Evolutionary conservation across 2,797 vertebrate genomes (phyloP).

Genomic region (Carapus acus): DNA sequence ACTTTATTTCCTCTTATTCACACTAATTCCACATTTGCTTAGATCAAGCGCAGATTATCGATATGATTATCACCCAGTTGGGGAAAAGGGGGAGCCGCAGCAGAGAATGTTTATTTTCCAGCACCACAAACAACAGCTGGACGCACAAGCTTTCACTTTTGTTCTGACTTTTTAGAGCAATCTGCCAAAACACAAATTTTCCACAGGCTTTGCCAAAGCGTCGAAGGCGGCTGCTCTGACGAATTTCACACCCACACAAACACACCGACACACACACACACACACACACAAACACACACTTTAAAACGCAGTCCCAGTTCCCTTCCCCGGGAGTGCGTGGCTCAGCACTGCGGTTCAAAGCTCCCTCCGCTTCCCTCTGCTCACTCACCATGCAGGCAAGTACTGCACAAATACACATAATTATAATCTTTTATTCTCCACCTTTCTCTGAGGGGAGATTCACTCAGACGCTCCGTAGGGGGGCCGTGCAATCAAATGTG

Average conservation of each 20-base stretch:
- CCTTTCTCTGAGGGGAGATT: too few species aligned
- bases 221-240: background rate
- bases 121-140: background rate
- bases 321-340: background rate
- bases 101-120: too few species aligned
- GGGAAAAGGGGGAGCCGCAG: too few species aligned
- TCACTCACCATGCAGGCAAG: conserved; percentile 58
- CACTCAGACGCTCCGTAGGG: too few species aligned
- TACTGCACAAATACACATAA: too few species aligned
- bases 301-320: too few species aligned
- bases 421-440: too few species aligned
- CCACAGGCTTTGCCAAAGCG: background rate
- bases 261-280: background rate
- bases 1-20: too few species aligned
- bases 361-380: conserved; percentile 14
- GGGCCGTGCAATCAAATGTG: too few species aligned
- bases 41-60: too few species aligned
- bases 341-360: conserved; percentile 4
- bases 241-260: background rate
- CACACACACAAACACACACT: background rate
- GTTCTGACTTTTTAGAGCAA: conserved; percentile 14
- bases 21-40: too few species aligned
- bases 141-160: conserved; percentile 16
- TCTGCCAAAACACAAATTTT: conserved; percentile 4
- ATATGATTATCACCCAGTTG: too few species aligned